These are phyloP conservation scores for Pachliopta kotzebuea DNA, from an alignment of 2,888 invertebrate species.

Conservation along the genomic window DNA sequence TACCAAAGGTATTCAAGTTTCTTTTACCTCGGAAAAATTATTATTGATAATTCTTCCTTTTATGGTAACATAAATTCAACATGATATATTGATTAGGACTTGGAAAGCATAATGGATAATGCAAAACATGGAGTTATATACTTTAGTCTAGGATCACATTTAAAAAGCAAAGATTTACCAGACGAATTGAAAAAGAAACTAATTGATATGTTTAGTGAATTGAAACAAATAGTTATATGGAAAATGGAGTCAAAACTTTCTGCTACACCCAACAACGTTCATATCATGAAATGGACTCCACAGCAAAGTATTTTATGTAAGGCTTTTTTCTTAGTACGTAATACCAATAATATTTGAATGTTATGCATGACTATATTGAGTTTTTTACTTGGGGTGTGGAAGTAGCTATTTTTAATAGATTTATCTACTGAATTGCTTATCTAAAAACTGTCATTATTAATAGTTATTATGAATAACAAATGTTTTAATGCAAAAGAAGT, in stretches of 20 bases:
- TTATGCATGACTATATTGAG: no score
- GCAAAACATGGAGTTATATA: conserved; percentile 65
- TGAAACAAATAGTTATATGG: conserved; percentile 68
- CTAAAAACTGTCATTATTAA: no score
- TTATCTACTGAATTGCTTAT: no score
- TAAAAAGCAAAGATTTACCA: conserved; percentile 53
- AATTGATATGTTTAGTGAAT: conserved; percentile 50
- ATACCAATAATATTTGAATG: no score
- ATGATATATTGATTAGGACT: conserved; percentile 39
- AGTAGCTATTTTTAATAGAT: no score
- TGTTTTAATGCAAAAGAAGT: no score
- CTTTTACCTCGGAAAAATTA: no score
- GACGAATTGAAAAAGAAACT: conserved; percentile 44
- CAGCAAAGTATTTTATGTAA: conserved; percentile 58
- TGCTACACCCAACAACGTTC: conserved; percentile 47
- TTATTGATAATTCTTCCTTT: no score
- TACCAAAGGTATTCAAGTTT: conserved; percentile 38
- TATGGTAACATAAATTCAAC: no score
- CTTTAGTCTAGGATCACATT: conserved; percentile 66
- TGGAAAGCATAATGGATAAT: conserved; percentile 54
- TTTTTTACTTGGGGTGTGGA: no score
- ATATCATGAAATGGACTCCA: conserved; percentile 58
- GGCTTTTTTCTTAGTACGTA: background rate
- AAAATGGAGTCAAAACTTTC: conserved; percentile 38
- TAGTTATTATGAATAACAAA: no score